Percentiles rank a stretch among this genome's conserved stretches.
Evolutionary conservation across 2,888 invertebrate species (phyloP).

Genomic region (Philopedon plagiatum): DNA sequence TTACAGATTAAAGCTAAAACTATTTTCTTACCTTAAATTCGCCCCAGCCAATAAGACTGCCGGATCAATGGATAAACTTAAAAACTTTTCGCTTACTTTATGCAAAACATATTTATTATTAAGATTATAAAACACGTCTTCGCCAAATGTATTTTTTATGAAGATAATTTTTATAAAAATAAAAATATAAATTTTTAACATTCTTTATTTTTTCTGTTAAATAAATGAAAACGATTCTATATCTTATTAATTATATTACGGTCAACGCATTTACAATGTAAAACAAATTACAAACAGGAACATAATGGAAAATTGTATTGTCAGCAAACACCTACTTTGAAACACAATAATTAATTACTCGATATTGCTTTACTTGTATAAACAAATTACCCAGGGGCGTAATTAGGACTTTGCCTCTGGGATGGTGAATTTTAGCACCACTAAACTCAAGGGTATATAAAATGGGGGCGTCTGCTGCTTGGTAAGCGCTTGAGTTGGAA

Average conservation of each 20-base stretch:
- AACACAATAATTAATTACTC: not conserved
- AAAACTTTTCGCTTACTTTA: conserved; percentile 77
- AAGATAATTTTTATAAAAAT: conserved; percentile 1
- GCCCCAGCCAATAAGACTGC: conserved; percentile 73
- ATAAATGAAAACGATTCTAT: too few relatives aligned
- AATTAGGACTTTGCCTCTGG: too few relatives aligned
- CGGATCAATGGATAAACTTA: conserved; percentile 83
- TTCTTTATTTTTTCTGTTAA: not conserved
- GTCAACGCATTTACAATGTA: not conserved
- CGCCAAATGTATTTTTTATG: conserved; percentile 20
- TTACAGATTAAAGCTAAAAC: not conserved
- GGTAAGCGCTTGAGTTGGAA: too few relatives aligned
- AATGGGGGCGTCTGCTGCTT: too few relatives aligned
- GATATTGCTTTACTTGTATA: not conserved
- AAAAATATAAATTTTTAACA: not conserved
- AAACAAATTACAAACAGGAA: not conserved
- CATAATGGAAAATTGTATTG: not conserved
- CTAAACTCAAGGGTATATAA: too few relatives aligned
- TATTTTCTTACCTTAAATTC: conserved; percentile 66
- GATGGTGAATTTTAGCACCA: too few relatives aligned
- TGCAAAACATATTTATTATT: conserved; percentile 76
- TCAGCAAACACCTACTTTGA: conserved; percentile 21
- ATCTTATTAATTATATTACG: not conserved
- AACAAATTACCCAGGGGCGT: too few relatives aligned
- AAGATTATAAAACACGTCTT: conserved; percentile 68